Evolutionary conservation across 2,113 vertebrate genomes (phyloP).

Genomic region (Heliornis fulica): DNA sequence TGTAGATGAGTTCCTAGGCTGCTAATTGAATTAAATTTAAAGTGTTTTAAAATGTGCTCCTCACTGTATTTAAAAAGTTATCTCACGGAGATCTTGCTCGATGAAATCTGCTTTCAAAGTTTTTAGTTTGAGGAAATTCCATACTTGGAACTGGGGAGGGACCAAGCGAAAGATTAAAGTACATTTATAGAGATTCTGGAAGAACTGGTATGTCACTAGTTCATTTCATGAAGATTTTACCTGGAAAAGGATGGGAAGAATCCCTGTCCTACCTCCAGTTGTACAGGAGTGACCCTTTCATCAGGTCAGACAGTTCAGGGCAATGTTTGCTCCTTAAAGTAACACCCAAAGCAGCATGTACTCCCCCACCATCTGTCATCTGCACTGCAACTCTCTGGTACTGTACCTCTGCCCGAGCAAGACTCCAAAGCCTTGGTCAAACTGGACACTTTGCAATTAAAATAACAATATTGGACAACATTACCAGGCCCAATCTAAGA

Average conservation of each 20-base stretch:
- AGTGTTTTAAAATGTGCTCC: background rate
- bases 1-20: background rate
- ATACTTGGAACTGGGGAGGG: background rate
- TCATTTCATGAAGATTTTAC: background rate
- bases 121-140: conserved; percentile 17
- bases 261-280: background rate
- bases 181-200: background rate
- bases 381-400: background rate
- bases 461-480: background rate
- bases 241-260: background rate
- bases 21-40: background rate
- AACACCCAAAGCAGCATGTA: rapidly evolving
- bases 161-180: background rate
- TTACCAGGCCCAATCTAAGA: background rate
- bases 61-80: background rate
- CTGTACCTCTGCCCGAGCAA: background rate
- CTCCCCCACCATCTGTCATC: background rate
- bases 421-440: background rate
- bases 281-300: background rate
- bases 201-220: background rate
- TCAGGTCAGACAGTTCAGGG: background rate
- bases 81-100: background rate
- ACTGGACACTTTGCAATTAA: background rate
- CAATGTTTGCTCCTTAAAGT: background rate
- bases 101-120: background rate